phyloP scores from a whole-genome alignment of 2,888 invertebrate species.

The Agapostemon virescens region DNA sequence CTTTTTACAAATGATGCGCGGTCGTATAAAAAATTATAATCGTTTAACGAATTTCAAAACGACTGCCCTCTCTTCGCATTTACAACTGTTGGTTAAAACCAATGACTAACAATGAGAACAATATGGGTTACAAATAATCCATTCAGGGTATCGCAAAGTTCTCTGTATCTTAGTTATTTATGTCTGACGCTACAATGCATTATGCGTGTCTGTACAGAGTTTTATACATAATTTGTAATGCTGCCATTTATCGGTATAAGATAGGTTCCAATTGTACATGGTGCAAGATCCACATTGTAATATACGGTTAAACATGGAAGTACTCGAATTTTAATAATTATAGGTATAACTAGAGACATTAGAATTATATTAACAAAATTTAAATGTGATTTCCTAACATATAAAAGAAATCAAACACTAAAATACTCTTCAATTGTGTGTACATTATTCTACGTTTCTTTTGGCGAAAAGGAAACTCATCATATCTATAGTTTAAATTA shows the following conservation, averaged over 20 bases:
- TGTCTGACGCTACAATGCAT: slow-evolving; percentile 27
- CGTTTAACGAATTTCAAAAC: not conserved
- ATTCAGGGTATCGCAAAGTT: slow-evolving; percentile 45
- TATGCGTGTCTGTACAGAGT: slow-evolving; percentile 51
- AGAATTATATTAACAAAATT: slow-evolving; percentile 11
- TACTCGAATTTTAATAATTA: slow-evolving; percentile 1
- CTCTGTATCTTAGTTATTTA: slow-evolving; percentile 35
- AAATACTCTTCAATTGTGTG: not conserved
- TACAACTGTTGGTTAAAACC: not conserved
- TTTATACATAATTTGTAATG: slow-evolving; percentile 67
- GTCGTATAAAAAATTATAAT: slow-evolving; percentile 7
- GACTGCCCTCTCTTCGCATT: slow-evolving; percentile 1
- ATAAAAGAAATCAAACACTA: not conserved
- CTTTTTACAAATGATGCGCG: not conserved
- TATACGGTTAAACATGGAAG: slow-evolving; percentile 3
- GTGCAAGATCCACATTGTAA: slow-evolving; percentile 22
- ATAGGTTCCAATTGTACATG: slow-evolving; percentile 63
- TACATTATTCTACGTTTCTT: not conserved
- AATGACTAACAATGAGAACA: slow-evolving; percentile 11
- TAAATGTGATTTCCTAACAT: not conserved
- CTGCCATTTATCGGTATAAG: slow-evolving; percentile 62
- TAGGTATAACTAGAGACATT: not conserved
- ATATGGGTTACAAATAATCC: slow-evolving; percentile 61
- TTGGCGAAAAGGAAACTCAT: not conserved
- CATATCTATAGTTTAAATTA: not conserved